Evolutionary conservation across 64 coral and sea anemone species (phyloP), one percentile per base, ranked within the genome.

Genomic region (Pocillopora damicornis): DNA sequence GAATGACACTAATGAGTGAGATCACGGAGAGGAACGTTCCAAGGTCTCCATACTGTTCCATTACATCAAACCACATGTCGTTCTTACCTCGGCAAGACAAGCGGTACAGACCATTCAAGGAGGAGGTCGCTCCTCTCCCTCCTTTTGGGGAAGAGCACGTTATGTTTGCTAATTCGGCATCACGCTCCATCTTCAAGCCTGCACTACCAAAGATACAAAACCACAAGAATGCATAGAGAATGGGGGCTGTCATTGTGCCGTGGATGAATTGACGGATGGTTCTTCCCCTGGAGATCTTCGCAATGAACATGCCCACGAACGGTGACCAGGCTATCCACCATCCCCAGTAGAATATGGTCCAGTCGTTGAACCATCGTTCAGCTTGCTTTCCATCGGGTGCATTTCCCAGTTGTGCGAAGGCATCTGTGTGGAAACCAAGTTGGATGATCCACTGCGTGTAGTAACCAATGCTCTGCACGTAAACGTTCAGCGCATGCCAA

Each of bases 321-420:
- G 90, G 90, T 6, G 90, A 65, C 90, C 90, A 92, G 15, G 90
- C 90, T 13, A 92, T 92, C 90, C 90, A 92, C 90, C 90, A 92
- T 14, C 90, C 90, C 90, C 90, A 92, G 75, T 92, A 92, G 76
- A 92, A 92, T 25, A 92, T 77, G 13, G 90, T 92, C 90, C 90
- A 92, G 82, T 73, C 75, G 61, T 92, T 92, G 63, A 92, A 79
- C 90, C 90, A 92, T 60, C 51, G 58, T 25, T 64, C 15, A 60
- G 90, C 90, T 58, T 92, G 83, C 64, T 80, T 92, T 0, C 30
- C 13, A 59, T 92, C 90, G 2, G 90, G 90, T 25, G 90, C 90
- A 79, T 92, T 76, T 80, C 90, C 83, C 35, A 87, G 76, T 67
- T 92, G 90, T 72, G 90, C 90, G 60, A 92, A 92, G n/a, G 90